Evolutionary conservation across 2,888 invertebrate species (phyloP), one percentile per base, ranked within the genome.

Genomic region (Euplexia lucipara): DNA sequence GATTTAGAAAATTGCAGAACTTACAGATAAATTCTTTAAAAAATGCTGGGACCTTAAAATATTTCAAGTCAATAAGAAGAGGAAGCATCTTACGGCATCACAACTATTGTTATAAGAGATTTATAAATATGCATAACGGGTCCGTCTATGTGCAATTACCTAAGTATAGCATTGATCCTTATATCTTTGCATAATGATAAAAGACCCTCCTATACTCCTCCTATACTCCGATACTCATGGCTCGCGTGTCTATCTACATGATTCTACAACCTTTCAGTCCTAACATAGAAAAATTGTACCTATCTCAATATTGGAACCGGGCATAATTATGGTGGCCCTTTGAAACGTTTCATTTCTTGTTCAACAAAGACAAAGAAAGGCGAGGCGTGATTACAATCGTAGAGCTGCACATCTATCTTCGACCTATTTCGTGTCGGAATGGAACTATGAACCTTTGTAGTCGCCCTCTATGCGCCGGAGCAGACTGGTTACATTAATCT

Each of bases 401-500:
- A 70, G 8, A 59, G 41, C 34, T 39, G 9, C 45, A 37, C 35
- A 52, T 65, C 54, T 56, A 58, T 60, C 48, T 49, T 56, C 51
- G 69, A 71, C 79, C 73, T 67, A 78, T 70, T 81, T 78, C 39
- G 57, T 69, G 56, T 45, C 53, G 63, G 30, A 44, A 57, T 71
- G 58, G 61, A 69, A 81, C 68, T 71, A 69, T 70, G 75, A 68
- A 74, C 81, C 75, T 75, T 65, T 56, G 71, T 74, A 71, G 75
- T 78, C 77, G 86, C 86, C 86, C 88, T 87, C 81, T 82, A 83
- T 86, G 82, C 81, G 84, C 85, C 80, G 75, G 83, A 84, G 79
- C 88, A 88, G 88, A 90, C 90, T 90, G 88, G 92, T 89, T 89
- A 87, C 91, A 93, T 95, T 95, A 93, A 94, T 95, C 94, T 92